Percentiles rank a stretch among this genome's conserved stretches.
Conservation (phyloP, 2,113 vertebrate genomes). For the Neolamprologus longior region DNA sequence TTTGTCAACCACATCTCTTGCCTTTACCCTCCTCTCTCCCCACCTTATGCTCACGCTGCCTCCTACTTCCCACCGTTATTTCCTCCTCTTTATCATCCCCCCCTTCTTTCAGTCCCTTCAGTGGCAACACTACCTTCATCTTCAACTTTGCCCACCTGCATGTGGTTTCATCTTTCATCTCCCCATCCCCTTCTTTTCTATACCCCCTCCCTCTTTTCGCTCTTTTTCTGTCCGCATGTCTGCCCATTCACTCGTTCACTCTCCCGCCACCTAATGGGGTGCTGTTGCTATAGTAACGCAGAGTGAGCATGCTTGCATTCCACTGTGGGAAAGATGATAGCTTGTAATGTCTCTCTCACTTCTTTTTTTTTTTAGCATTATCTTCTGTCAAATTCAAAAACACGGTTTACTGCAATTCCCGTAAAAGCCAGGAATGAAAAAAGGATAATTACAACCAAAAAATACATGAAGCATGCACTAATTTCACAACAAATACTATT, state of each 20-base stretch:
- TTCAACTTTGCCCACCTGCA: neutral
- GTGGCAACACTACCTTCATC: neutral
- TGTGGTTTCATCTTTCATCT: neutral
- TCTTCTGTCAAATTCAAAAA: neutral
- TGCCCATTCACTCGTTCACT: conserved; percentile 25
- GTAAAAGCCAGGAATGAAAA: neutral
- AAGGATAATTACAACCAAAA: neutral
- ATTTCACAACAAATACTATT: neutral
- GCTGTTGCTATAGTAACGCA: conserved; percentile 57
- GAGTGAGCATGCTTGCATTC: conserved; percentile 20
- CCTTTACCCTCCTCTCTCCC: neutral
- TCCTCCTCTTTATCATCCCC: neutral
- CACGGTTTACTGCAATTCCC: neutral
- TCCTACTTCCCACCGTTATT: neutral
- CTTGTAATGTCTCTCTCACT: conserved; percentile 13
- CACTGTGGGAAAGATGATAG: conserved; percentile 3
- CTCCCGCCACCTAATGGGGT: conserved; percentile 44
- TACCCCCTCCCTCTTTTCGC: neutral
- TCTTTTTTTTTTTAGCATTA: neutral
- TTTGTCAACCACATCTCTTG: neutral
- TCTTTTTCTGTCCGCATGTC: neutral
- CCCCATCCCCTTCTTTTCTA: neutral
- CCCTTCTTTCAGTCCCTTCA: neutral
- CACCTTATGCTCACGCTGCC: neutral
- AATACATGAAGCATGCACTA: neutral